Percentiles rank a stretch among this genome's conserved stretches.
Conservation (phyloP, 2,113 vertebrate species). For the Otus sunia region DNA sequence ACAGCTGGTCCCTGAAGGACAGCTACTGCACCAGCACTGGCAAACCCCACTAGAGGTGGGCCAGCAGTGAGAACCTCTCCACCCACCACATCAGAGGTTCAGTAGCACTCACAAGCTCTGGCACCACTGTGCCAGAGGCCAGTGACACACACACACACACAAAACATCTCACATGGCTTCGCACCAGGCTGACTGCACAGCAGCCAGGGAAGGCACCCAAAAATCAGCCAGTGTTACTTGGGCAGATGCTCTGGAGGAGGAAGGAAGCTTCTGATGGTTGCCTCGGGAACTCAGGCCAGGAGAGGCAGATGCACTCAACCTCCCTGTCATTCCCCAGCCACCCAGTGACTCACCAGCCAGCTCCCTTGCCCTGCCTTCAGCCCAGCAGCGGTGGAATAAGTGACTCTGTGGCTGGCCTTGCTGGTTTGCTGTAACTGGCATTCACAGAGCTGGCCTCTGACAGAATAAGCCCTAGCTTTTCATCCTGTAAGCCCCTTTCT, state of each 20-base stretch:
- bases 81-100: fast-evolving
- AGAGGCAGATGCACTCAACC: neutral
- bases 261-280: neutral
- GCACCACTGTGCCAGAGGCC: neutral
- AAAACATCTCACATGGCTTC: fast-evolving
- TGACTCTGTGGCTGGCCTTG: neutral
- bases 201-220: neutral
- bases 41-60: neutral
- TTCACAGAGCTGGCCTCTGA: neutral
- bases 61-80: neutral
- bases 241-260: neutral
- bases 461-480: neutral
- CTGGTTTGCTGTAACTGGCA: neutral
- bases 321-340: neutral
- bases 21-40: neutral
- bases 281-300: neutral
- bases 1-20: neutral
- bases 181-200: fast-evolving
- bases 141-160: neutral
- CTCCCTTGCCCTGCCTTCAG: neutral
- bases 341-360: neutral
- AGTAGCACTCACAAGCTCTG: fast-evolving
- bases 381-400: fast-evolving
- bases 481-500: neutral
- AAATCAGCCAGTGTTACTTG: fast-evolving